Evolutionary conservation across 2,113 vertebrate genomes (phyloP).

Genomic region (Labeo rohita): DNA sequence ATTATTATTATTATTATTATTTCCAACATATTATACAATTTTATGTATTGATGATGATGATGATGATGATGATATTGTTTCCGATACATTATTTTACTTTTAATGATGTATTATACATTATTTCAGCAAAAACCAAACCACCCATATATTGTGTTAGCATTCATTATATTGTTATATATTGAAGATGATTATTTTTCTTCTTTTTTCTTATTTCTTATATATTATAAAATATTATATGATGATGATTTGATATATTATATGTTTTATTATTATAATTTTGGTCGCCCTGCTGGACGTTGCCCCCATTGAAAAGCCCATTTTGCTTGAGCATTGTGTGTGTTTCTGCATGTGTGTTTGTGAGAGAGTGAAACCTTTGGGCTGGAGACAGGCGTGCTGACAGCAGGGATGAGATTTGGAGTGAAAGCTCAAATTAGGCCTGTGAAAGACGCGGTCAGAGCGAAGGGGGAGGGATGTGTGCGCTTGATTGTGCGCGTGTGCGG

Average conservation of each 20-base stretch:
- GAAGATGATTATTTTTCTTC: too few species aligned
- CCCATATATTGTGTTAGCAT: too few species aligned
- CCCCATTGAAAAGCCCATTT: background rate
- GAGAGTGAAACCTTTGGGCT: background rate
- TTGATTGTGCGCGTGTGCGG: constrained; percentile 22
- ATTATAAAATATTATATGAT: too few species aligned
- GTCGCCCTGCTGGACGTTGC: background rate
- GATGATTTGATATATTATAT: background rate
- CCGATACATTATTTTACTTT: too few species aligned
- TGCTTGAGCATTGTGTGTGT: background rate
- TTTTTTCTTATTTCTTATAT: too few species aligned
- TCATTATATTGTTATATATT: too few species aligned
- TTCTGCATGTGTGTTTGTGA: background rate
- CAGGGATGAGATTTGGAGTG: constrained; percentile 38
- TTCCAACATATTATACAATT: too few species aligned
- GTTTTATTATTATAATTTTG: background rate
- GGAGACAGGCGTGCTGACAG: constrained; percentile 28
- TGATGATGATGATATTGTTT: too few species aligned
- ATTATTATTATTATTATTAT: too few species aligned
- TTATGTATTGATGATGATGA: too few species aligned
- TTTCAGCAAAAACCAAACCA: too few species aligned
- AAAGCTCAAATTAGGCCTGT: constrained; percentile 45
- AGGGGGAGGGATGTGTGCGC: background rate
- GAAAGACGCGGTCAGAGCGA: constrained; percentile 22
- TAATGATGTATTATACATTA: too few species aligned